A percentile compares a stretch with the other conserved stretches of the same genome.
These are phyloP conservation scores for Pemphredon lugubris DNA, from an alignment of 2,888 invertebrate species.

Conservation along the genomic window DNA sequence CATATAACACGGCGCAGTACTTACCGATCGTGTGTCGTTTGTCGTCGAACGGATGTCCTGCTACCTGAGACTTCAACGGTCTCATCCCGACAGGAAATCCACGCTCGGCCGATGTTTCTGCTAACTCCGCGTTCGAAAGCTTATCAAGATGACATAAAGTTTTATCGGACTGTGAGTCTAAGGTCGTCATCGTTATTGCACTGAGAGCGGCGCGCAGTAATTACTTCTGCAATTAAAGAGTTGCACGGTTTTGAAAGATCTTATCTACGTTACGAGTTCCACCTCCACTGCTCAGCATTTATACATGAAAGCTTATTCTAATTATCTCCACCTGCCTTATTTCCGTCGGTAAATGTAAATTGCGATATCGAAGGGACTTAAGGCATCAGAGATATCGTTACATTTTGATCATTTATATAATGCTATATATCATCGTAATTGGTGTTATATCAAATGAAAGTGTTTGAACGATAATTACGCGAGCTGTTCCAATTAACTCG, in stretches of 20 bases:
- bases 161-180: conserved; percentile 53
- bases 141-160: conserved; percentile 54
- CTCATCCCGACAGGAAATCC: conserved; percentile 77
- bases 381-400: not conserved
- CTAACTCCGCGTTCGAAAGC: conserved; percentile 39
- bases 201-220: conserved; percentile 38
- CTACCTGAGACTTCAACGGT: conserved; percentile 85
- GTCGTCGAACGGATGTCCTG: conserved; percentile 84
- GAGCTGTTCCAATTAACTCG: no score
- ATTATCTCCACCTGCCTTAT: conserved; percentile 37
- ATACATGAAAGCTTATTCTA: conserved; percentile 39
- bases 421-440: no score
- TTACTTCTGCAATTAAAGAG: conserved; percentile 62
- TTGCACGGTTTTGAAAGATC: conserved; percentile 43
- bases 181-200: conserved; percentile 59
- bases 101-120: conserved; percentile 29
- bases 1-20: no score
- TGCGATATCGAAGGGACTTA: conserved; percentile 21
- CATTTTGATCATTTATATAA: no score
- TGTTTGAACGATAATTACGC: not conserved
- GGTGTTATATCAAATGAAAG: no score
- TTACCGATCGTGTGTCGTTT: conserved; percentile 83
- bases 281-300: conserved; percentile 31
- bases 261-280: conserved; percentile 43
- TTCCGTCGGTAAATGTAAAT: conserved; percentile 44